phyloP scores from a whole-genome alignment of 2,113 vertebrate species.

The Falco punctatus region DNA sequence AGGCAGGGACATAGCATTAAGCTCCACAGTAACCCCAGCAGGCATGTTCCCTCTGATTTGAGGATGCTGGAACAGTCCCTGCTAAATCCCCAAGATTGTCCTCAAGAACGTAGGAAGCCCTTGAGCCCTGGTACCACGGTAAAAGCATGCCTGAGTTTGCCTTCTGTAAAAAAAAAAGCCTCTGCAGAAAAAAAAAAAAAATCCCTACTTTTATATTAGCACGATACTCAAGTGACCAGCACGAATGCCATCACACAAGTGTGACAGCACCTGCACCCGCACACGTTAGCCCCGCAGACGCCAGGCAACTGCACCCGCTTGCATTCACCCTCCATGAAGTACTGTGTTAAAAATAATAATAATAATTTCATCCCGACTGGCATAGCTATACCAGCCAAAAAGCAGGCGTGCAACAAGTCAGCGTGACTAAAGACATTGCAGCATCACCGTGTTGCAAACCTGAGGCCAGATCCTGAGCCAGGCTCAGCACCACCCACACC shows the following conservation, averaged over 20 bases:
- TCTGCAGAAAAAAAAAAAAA: background rate
- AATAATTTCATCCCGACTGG: rapidly evolving
- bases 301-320: background rate
- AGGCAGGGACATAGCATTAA: background rate
- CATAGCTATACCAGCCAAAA: background rate
- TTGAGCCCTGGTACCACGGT: background rate
- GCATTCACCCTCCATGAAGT: background rate
- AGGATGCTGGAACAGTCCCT: background rate
- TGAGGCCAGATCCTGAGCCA: rapidly evolving
- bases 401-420: background rate
- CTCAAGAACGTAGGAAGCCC: background rate
- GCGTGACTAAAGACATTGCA: rapidly evolving
- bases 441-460: rapidly evolving
- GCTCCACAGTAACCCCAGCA: background rate
- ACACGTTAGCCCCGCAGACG: background rate
- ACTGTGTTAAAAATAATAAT: rapidly evolving
- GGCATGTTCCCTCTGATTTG: background rate
- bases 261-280: background rate
- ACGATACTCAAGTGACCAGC: background rate
- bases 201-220: background rate
- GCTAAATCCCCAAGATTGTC: background rate
- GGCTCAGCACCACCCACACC: background rate
- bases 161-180: background rate
- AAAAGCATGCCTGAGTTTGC: rapidly evolving
- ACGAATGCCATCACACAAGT: rapidly evolving